Evolutionary conservation across 2,113 vertebrate species (phyloP).

Genomic region (Dipodomys stephensi): DNA sequence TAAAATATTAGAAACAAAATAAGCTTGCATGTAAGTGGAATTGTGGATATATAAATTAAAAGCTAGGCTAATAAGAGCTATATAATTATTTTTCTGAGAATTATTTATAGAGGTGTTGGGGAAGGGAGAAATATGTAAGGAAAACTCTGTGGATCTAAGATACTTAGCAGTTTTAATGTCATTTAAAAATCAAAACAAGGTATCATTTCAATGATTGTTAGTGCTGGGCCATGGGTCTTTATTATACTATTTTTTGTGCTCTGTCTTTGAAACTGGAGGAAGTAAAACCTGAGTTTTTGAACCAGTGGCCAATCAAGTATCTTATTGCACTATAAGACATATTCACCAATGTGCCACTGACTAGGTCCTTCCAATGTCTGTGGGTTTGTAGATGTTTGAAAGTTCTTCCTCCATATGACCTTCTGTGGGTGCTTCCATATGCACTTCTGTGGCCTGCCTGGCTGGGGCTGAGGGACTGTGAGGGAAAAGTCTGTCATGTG

Average conservation of each 20-base stretch:
- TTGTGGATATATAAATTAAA: not conserved
- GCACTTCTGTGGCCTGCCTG: no score
- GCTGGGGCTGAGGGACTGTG: accelerated
- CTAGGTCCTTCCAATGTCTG: not conserved
- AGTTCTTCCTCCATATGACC: not conserved
- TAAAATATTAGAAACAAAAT: conserved; percentile 35
- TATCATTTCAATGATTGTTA: not conserved
- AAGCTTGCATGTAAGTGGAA: not conserved
- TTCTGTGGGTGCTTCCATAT: no score
- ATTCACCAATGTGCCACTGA: not conserved
- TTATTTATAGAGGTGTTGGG: not conserved
- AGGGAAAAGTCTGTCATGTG: not conserved
- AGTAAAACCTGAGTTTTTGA: not conserved
- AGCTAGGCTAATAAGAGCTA: not conserved
- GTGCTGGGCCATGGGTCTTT: not conserved
- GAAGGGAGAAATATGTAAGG: not conserved
- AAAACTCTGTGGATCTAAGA: not conserved
- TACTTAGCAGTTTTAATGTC: not conserved
- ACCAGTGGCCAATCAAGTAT: not conserved
- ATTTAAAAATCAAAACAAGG: not conserved
- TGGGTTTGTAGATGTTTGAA: not conserved
- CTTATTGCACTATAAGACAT: not conserved
- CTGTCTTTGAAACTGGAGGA: not conserved
- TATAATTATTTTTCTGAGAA: not conserved
- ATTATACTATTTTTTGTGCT: not conserved